Conservation (phyloP, 2,797 vertebrate species). For the Sebastes hubbsi region DNA sequence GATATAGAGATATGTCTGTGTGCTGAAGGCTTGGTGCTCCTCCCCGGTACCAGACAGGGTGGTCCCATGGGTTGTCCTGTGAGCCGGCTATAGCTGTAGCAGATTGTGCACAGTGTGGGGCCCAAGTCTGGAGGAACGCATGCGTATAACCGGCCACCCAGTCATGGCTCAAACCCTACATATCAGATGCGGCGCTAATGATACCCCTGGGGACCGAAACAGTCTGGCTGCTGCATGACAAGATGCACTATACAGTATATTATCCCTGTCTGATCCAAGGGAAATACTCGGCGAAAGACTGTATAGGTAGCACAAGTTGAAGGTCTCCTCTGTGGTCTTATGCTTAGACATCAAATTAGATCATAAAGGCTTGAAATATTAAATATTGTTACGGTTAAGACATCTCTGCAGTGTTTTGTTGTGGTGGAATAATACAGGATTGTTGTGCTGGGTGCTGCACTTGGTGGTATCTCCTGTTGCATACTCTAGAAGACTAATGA, state of each 20-base stretch:
- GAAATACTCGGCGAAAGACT: neutral
- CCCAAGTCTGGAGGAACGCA: slow-evolving; percentile 46
- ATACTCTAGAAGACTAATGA: slow-evolving; percentile 1
- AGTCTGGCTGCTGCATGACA: slow-evolving; percentile 61
- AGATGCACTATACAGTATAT: slow-evolving; percentile 35
- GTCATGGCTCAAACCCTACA: slow-evolving; percentile 60
- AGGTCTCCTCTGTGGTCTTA: slow-evolving; percentile 11
- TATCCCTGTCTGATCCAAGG: slow-evolving; percentile 36
- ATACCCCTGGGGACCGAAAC: slow-evolving; percentile 66
- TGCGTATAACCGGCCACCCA: slow-evolving; percentile 43
- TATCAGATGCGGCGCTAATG: slow-evolving; percentile 71
- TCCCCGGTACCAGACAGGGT: slow-evolving; percentile 41
- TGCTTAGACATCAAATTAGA: slow-evolving; percentile 15
- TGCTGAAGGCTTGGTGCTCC: slow-evolving; percentile 35
- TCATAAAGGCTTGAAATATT: slow-evolving; percentile 6
- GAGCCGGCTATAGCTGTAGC: slow-evolving; percentile 35
- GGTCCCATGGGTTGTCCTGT: slow-evolving; percentile 52
- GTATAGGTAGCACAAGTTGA: slow-evolving; percentile 9
- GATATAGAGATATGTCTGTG: slow-evolving; percentile 34
- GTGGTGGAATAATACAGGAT: neutral
- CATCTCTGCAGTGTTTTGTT: neutral
- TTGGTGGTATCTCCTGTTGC: slow-evolving; percentile 4
- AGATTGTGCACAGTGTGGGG: slow-evolving; percentile 46
- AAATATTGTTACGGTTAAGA: neutral
- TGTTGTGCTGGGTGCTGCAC: neutral